Evolutionary conservation across 2,888 invertebrate genomes (phyloP), one percentile per base, ranked within the genome.

Genomic region (Chydorus sphaericus): DNA sequence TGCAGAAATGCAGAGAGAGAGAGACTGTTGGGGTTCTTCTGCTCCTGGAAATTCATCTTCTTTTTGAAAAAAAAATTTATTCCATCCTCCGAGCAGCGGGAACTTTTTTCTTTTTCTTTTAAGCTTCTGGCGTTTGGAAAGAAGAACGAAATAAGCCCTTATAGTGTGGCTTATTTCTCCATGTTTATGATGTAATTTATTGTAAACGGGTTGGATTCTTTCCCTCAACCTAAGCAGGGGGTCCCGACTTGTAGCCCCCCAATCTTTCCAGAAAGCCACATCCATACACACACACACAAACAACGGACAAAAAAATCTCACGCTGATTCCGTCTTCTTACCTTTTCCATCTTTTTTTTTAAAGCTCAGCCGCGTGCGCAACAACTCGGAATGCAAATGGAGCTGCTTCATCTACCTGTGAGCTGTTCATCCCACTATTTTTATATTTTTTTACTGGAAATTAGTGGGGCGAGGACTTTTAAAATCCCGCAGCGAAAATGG

Each of bases 401-500:
- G 14, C 8, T 18, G 26, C 26, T n/a, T n/a, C 26, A 11, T 44
- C 16, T 44, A 44, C 11, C 23, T 44, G 11, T 7, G 11, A 11
- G n/a, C n/a, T n/a, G n/a, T 11, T 39, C 20, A 39, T 16, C 39
- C 39, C n/a, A 16, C n/a, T 39, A 14, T 16, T 14, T 39, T 16
- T 16, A 14, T 4, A 4, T 38, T 38, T n/a, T 38, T 20, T 20
- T 20, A 16, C 16, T 44, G 5, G 23, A 16, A 20, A 26, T 20
- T 44, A 3, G 7, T 4, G 4, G 7, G 18, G 39, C 23, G 7
- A 33, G 33, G 8, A 14, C 16, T 23, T 44, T 44, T 14, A n/a
- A 26, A 28, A 44, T 20, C 44, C 44, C 44, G 44, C 44, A 26
- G 44, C 44, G 44, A 44, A 44, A 44, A 44, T 44, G 44, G 44